These are phyloP conservation scores for Escarpia spicata DNA, from an alignment of 2,888 invertebrate genomes.

Conservation along the genomic window DNA sequence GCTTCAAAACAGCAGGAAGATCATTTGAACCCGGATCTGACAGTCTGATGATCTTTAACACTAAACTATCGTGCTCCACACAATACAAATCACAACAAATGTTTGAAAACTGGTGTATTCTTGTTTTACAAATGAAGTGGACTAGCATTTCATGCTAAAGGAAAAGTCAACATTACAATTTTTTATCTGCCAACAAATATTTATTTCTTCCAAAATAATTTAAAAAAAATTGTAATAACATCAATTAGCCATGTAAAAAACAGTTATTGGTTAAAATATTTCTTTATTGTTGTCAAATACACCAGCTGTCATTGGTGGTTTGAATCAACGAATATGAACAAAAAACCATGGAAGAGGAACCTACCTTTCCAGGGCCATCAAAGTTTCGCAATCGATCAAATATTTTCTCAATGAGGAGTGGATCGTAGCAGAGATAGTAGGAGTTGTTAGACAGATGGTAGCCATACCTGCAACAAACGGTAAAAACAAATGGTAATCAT, in stretches of 20 bases:
- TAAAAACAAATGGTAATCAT: background rate
- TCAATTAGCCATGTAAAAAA: background rate
- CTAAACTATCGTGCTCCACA: too few relatives aligned
- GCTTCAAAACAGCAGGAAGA: too few relatives aligned
- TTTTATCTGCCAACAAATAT: too few relatives aligned
- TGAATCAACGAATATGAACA: background rate
- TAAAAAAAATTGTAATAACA: background rate
- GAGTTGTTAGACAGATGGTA: slow-evolving; percentile 88
- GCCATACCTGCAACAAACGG: slow-evolving; percentile 75
- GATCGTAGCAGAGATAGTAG: slow-evolving; percentile 88
- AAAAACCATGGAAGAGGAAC: background rate
- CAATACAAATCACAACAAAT: too few relatives aligned
- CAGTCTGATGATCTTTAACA: too few relatives aligned
- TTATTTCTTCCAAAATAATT: background rate
- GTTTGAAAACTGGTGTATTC: too few relatives aligned
- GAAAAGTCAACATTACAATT: background rate
- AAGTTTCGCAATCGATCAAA: slow-evolving; percentile 86
- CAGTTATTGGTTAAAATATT: background rate
- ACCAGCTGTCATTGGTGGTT: background rate
- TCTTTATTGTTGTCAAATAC: too few relatives aligned
- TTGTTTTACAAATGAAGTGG: background rate
- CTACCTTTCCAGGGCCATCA: slow-evolving; percentile 57
- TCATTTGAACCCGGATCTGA: too few relatives aligned
- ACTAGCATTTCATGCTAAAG: background rate
- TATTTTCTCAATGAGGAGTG: slow-evolving; percentile 75